Base-by-base conservation (phyloP, 2,797 vertebrate species). In the Helicolenus hilgendorfi region DNA sequence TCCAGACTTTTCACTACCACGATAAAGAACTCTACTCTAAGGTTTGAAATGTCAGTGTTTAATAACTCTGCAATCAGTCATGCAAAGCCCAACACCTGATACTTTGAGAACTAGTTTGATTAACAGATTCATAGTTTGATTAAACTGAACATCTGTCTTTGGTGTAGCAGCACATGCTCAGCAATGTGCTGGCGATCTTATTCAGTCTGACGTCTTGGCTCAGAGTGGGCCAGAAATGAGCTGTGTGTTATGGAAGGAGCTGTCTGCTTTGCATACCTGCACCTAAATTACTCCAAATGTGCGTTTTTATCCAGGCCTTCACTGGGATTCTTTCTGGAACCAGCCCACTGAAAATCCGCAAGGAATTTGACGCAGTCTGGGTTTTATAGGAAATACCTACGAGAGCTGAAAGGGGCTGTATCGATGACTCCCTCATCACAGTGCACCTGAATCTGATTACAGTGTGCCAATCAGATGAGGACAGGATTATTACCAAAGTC, bases 361-460 rank as follows among this genome's bases (percentile, higher is more conserved):
- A 76, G 77, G 87, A 93, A 92, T 93, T 84, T 82, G 72, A 93
- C 72, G 41, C 72, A 64, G 72, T 81, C 85, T 87, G 77, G 69
- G 64, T 88, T 95, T 96, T 85, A 89, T 86, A 76, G 85, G 77
- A 92, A 92, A 92, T 85, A 70, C 75, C 80, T 87, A 29, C 31
- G 68, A 83, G 72, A 85, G 91, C 87, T 83, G 24, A 81, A 79
- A 79, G 72, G 60, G 64, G 64, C 70, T 60, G 3, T 79, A 77
- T 62, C 22, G 72, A 88, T 83, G 81, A 85, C 80, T 92, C 76
- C 77, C 63, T 84, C 81, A 83, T 92, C 45, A 38, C 35, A 14
- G 59, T 31, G 71, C 92, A 93, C 81, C 81, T 93, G 89, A 93
- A 85, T 36, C 53, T 90, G 35, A 91, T 93, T 94, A 94, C 26